Percentiles rank a stretch among this genome's conserved stretches.
Evolutionary conservation across 2,888 invertebrate species (phyloP).

Genomic region (Helicoverpa assulta): DNA sequence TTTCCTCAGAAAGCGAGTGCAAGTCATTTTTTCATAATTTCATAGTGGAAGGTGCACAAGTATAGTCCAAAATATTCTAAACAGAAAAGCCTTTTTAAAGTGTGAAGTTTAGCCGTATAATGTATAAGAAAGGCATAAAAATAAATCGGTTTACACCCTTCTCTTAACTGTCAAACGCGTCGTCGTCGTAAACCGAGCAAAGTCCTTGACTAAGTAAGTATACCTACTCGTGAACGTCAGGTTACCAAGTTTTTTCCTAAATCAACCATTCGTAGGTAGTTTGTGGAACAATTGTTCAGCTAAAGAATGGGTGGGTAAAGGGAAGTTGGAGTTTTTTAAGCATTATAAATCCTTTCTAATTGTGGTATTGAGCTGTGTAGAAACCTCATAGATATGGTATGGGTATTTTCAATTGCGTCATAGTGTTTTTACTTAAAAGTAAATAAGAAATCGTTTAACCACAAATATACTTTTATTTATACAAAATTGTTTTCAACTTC

Average conservation of each 20-base stretch:
- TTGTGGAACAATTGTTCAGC: conserved; percentile 38
- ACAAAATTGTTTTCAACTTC: no score
- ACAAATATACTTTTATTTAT: no score
- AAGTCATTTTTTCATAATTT: no score
- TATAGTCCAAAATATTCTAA: conserved; percentile 9
- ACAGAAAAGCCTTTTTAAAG: conserved; percentile 35
- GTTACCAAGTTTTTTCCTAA: conserved; percentile 58
- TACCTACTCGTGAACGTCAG: conserved; percentile 45
- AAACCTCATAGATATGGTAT: no score
- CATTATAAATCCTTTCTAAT: not conserved
- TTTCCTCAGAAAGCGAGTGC: no score
- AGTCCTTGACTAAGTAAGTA: conserved; percentile 43
- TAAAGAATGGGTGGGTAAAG: conserved; percentile 23
- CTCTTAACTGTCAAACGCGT: conserved; percentile 46
- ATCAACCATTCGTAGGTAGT: conserved; percentile 46
- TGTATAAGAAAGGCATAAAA: conserved; percentile 55
- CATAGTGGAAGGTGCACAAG: not conserved
- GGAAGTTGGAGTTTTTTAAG: not conserved
- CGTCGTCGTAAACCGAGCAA: conserved; percentile 52
- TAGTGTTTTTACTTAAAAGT: no score
- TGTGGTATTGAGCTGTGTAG: not conserved
- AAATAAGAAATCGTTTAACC: no score
- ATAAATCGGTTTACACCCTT: conserved; percentile 58
- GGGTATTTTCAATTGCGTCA: no score
- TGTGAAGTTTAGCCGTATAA: conserved; percentile 56